phyloP scores from a whole-genome alignment of 2,113 vertebrate genomes.

The Prionailurus bengalensis region DNA sequence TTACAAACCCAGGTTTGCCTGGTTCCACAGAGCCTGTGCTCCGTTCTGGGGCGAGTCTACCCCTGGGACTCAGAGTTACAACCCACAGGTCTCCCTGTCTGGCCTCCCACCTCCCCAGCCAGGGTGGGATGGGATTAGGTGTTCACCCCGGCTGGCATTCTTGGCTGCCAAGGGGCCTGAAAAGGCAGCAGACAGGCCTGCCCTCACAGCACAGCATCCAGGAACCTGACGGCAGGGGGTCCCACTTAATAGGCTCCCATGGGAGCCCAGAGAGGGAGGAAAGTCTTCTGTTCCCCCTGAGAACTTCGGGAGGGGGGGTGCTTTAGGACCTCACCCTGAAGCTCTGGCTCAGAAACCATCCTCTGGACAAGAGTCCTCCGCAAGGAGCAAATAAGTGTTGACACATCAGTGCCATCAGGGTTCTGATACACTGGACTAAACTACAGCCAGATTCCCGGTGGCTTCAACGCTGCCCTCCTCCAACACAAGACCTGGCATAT shows the following conservation, averaged over 20 bases:
- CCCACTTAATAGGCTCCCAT: neutral
- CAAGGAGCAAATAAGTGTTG: neutral
- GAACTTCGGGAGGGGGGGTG: neutral
- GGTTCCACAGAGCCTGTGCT: neutral
- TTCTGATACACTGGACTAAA: neutral
- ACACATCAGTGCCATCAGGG: neutral
- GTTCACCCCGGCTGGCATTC: neutral
- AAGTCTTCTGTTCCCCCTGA: neutral
- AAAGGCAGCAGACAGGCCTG: neutral
- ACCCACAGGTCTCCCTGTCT: neutral
- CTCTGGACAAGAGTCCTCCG: neutral
- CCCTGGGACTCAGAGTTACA: neutral
- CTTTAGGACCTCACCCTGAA: neutral
- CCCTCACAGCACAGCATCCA: neutral
- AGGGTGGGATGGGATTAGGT: too few relatives aligned
- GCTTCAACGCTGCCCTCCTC: neutral
- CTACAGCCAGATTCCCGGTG: neutral
- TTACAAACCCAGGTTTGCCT: neutral
- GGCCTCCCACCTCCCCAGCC: neutral
- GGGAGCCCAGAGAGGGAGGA: neutral
- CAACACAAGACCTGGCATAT: neutral
- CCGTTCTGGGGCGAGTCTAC: neutral
- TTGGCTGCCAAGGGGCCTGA: neutral
- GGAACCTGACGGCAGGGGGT: neutral
- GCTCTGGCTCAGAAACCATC: neutral